Base-by-base conservation (phyloP, 1,140 invertebrate species). In the Pseudomyrmex sp. region DNA sequence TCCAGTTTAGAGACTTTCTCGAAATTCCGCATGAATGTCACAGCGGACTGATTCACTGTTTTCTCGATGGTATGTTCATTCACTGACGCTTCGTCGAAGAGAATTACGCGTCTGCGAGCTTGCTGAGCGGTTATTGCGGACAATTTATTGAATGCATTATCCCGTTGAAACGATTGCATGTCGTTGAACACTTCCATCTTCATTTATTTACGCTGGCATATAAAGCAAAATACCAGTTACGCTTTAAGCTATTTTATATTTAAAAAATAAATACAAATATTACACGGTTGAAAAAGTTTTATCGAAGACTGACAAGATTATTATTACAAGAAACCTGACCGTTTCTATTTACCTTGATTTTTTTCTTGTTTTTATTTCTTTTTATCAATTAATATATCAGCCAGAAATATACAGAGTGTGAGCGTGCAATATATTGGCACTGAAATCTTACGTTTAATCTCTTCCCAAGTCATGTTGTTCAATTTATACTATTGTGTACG, bases 391-490 rank as follows among this genome's bases (percentile, higher is more conserved):
- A 79, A 48, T 44, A 72, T 50, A 73, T 82, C 46, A 18, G 46
- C 23, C 13, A 82, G n/a, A 20, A 82, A 82, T n/a, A 50, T 62
- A 46, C 69, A 65, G 2, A 84, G 46, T 35, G 80, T 54, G 48
- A 85, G 59, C 13, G 20, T 52, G 2, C 69, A 50, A 80, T 72
- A 88, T 83, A 87, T 59, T 63, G 75, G 73, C 13, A 87, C 44
- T 7, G 83, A 73, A 15, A 83, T 59, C 44, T 87, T 87, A 10
- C 59, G n/a, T 73, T 88, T 88, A 52, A 88, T 84, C 0, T 82
- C 35, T 2, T 85, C 63, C 88, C 88, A 89, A 82, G 79, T 74
- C 69, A 82, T 82, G 52, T 82, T 73, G 65, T 23, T 48, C 7
- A 79, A 58, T 46, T 79, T 79, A 69, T 2, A 65, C 15, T n/a